Evolutionary conservation across 2,113 vertebrate genomes (phyloP).

Genomic region (Ptychochromis oligacanthus): DNA sequence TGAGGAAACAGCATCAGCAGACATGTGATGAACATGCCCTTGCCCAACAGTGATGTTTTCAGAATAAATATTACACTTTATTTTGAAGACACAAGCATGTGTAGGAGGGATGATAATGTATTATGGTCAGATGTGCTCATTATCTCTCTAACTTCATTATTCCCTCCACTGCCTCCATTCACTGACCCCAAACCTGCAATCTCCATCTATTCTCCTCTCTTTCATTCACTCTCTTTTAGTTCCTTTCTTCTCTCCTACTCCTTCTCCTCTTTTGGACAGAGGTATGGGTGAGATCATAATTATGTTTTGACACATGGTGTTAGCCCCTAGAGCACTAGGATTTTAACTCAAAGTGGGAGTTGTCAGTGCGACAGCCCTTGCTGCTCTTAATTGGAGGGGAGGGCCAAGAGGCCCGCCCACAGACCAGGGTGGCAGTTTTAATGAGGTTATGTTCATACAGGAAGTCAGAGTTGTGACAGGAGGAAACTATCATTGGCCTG

Average conservation of each 20-base stretch:
- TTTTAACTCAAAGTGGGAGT: constrained; percentile 81
- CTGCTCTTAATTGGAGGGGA: constrained; percentile 81
- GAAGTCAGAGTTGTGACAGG: constrained; percentile 80
- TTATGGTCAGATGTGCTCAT: constrained; percentile 69
- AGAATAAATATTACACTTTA: constrained; percentile 61
- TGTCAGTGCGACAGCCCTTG: constrained; percentile 78
- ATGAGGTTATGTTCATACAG: constrained; percentile 82
- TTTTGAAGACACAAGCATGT: constrained; percentile 33
- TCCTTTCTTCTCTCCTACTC: constrained; percentile 29
- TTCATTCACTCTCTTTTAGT: constrained; percentile 31
- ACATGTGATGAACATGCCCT: constrained; percentile 59
- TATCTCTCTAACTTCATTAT: constrained; percentile 72
- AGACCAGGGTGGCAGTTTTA: constrained; percentile 78
- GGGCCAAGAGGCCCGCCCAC: constrained; percentile 76
- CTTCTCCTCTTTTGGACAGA: constrained; percentile 68
- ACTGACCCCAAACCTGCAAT: constrained; percentile 39
- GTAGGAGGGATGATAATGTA: constrained; percentile 35
- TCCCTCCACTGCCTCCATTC: constrained; percentile 61
- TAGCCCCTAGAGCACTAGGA: constrained; percentile 72
- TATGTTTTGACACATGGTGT: constrained; percentile 79
- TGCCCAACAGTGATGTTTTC: constrained; percentile 60
- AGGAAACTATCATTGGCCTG: constrained; percentile 80
- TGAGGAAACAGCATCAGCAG: constrained; percentile 36
- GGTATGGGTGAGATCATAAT: constrained; percentile 77
- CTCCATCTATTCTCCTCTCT: constrained; percentile 10